Base-by-base conservation (phyloP, 2,113 vertebrate species). In the Apteryx owenii region DNA sequence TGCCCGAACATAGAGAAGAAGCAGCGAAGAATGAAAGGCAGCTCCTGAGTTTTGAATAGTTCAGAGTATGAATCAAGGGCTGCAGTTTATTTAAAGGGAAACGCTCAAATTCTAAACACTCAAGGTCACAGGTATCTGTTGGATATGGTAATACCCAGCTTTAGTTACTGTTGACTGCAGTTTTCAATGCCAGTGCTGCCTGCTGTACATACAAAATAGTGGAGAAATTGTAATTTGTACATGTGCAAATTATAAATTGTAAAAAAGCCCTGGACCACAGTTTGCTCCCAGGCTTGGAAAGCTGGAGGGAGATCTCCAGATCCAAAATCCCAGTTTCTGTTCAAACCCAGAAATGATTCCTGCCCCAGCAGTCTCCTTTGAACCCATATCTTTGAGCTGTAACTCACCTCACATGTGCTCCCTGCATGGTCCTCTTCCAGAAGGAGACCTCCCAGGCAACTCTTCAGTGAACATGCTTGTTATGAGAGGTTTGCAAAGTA, bases 81-180 rank as follows among this genome's bases (percentile, higher is more conserved):
- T 96, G 76, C 19, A 42, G 26, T 80, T 93, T 14, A 58, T 26
- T 92, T 81, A 72, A 80, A 95, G 81, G 77, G 83, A 81, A 84
- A 50, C 12, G 5, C 46, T 68, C 61, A 15, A 53, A 68, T 86
- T 48, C 38, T 28, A 4, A 85, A 56, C 23, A 50, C 50, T 25
- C 38, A 42, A 42, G 25, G 50, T 15, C 28, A 50, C 21, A 14
- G 42, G 17, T 46, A 31, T 70, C 40, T 86, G 33, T 22, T 81
- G 54, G 51, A 13, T 66, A 7, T 2, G 25, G 53, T 31, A 7
- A 33, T 48, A 38, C 7, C 18, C 53, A 64, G 15, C n/a, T 23
- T 28, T 31, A 29, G 20, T 68, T 50, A 0, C 23, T 23, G 10
- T 12, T 42, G 44, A 16, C 28, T 64, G 26, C 18, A 21, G 22